Conservation (phyloP, 2,888 invertebrate species). For the Callinectes sapidus region DNA sequence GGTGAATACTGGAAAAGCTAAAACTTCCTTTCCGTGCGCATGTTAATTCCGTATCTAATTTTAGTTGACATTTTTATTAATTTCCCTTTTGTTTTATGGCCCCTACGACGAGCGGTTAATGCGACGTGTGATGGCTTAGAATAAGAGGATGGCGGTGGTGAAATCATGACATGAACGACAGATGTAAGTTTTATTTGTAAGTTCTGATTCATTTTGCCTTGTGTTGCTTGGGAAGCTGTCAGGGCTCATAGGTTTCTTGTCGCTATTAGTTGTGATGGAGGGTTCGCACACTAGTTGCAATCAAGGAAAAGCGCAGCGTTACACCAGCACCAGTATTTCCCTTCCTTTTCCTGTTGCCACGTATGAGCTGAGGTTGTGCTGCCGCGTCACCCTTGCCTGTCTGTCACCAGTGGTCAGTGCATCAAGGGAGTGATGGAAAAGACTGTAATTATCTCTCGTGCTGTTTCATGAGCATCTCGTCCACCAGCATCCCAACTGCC, state of each 20-base stretch:
- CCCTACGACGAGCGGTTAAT: too few relatives aligned
- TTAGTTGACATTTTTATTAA: too few relatives aligned
- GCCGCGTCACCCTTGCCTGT: neutral
- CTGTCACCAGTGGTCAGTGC: neutral
- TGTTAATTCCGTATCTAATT: too few relatives aligned
- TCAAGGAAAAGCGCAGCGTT: neutral
- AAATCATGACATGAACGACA: too few relatives aligned
- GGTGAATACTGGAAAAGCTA: neutral
- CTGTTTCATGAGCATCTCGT: neutral
- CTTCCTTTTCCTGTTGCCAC: constrained; percentile 3
- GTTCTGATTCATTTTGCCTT: too few relatives aligned
- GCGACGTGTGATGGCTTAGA: too few relatives aligned
- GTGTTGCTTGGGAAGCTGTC: too few relatives aligned
- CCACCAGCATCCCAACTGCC: neutral
- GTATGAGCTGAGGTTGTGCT: neutral
- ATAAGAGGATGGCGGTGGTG: too few relatives aligned
- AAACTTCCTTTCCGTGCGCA: too few relatives aligned
- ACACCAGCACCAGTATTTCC: neutral
- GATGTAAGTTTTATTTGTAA: neutral
- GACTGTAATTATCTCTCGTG: neutral
- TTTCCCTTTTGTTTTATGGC: too few relatives aligned
- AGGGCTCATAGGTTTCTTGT: too few relatives aligned
- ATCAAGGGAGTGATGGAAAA: neutral
- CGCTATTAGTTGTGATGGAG: neutral
- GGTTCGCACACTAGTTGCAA: neutral